Base-by-base conservation (phyloP, 2,113 vertebrate species). In the Diphyllodes magnificus region DNA sequence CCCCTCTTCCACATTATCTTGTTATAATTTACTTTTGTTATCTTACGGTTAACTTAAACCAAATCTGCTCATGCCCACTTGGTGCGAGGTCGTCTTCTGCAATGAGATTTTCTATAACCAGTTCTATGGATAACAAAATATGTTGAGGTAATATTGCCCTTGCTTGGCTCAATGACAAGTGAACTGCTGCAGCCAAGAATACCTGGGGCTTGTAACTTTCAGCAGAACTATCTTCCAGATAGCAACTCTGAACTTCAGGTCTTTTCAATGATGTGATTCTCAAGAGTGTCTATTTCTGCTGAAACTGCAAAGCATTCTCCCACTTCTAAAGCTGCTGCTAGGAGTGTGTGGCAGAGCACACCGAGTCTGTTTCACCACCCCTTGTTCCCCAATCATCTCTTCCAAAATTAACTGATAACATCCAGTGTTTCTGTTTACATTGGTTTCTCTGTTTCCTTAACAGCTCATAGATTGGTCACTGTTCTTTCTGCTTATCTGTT, bases 331-430 rank as follows among this genome's bases (percentile, higher is more conserved):
- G 53, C 27, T n/a, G 35, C 40, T 65, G n/a, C 16, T 27, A 12
- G 0, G 37, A 49, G 31, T 7, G 27, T n/a, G n/a, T 12, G 8
- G 49, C 20, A 81, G 35, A 64, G 57, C 25, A 47, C 42, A 25
- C 16, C 0, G 1, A 86, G 30, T 15, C 23, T 2, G 1, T 56
- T 87, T 77, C 40, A 53, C 42, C 82, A 3, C 15, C 47, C n/a
- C 19, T 44, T 7, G 11, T 6, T 78, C 42, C 15, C 72, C 44
- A 73, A 6, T n/a, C 4, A 28, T n/a, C 19, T 71, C 17, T 88
- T 66, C 37, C 69, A 90, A 81, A 87, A 63, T 54, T n/a, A 75
- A 47, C 42, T 63, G 42, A 28, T 37, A 68, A 45, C 17, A 63
- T 22, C 31, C 20, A 33, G 23, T 23, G 37, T 23, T 30, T 33